These are phyloP conservation scores for Spodoptera littoralis DNA, from an alignment of 2,888 invertebrate species.

Conservation along the genomic window DNA sequence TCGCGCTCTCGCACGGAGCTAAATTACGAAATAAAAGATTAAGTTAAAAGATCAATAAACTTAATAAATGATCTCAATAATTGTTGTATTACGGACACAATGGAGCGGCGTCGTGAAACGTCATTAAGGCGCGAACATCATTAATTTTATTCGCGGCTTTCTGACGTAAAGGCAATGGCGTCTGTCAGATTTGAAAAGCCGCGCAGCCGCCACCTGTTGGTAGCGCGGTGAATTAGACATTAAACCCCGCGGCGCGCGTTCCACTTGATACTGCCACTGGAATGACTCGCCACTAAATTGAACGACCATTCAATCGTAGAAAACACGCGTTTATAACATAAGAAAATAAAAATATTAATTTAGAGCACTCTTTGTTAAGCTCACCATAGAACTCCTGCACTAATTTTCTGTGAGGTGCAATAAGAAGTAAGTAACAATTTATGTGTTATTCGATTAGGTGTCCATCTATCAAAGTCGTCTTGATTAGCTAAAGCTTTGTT, in stretches of 20 bases:
- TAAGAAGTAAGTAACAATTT: slow-evolving; percentile 24
- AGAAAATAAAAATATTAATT: slow-evolving; percentile 54
- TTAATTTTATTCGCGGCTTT: slow-evolving; percentile 89
- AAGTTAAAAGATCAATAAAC: slow-evolving; percentile 89
- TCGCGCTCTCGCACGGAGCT: slow-evolving; percentile 86
- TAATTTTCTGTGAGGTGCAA: slow-evolving; percentile 23
- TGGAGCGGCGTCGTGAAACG: slow-evolving; percentile 88
- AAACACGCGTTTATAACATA: slow-evolving; percentile 52
- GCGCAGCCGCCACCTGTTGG: slow-evolving; percentile 88
- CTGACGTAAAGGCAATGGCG: slow-evolving; percentile 87
- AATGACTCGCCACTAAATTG: slow-evolving; percentile 78
- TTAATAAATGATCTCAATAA: slow-evolving; percentile 89
- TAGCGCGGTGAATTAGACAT: slow-evolving; percentile 87
- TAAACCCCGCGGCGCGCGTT: slow-evolving; percentile 82
- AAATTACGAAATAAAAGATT: slow-evolving; percentile 89
- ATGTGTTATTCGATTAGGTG: slow-evolving; percentile 32
- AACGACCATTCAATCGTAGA: slow-evolving; percentile 67
- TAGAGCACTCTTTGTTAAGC: slow-evolving; percentile 40
- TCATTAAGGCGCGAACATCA: slow-evolving; percentile 89
- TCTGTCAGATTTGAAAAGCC: slow-evolving; percentile 88
- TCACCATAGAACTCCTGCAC: slow-evolving; percentile 18
- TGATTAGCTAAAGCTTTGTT: slow-evolving; percentile 45
- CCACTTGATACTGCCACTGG: slow-evolving; percentile 86
- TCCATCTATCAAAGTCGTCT: slow-evolving; percentile 34
- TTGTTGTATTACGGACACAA: slow-evolving; percentile 89